Evolutionary conservation across 2,113 vertebrate species (phyloP), one percentile per base, ranked within the genome.

Genomic region (Anoplopoma fimbria): DNA sequence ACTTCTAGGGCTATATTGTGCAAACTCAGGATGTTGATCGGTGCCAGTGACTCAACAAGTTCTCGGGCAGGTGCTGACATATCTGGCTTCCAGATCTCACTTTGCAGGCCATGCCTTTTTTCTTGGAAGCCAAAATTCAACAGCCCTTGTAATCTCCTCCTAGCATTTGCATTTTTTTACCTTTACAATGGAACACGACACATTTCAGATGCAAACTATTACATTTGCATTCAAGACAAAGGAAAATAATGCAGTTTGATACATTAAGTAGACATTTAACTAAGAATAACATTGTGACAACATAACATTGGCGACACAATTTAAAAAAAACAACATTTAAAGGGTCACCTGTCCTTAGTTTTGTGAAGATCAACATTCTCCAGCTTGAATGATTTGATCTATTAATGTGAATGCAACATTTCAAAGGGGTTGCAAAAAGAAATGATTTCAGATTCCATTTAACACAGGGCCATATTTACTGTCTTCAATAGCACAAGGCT

Each of bases 31-130:
- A 58, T 79, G 65, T 79, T 71, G 12, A 79, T 65, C 60, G 21
- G 15, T 45, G 31, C 27, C 69, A 47, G 40, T 74, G 40, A 74
- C 21, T 75, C 29, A 49, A 36, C 23, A 51, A 23, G 21, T 31
- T 64, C 13, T 34, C 29, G 9, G 51, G 38, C 60, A 77, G n/a
- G 40, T 62, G 61, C 45, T 67, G 33, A 83, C 38, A 61, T 65
- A 51, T 47, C 36, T 80, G 38, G 61, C 49, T 23, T 65, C 34
- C 38, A 67, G 36, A 58, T 27, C 47, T 57, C 21, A 72, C 47
- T 40, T 19, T 63, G 58, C 19, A 55, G 25, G 13, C 25, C 33
- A 34, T 72, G 17, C 14, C n/a, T n/a, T 76, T 29, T 25, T 25
- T 53, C 64, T 64, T 58, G 29, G 38, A 57, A 57, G 23, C 15